phyloP scores from a whole-genome alignment of 2,888 invertebrate genomes.

The Macaria liturata region DNA sequence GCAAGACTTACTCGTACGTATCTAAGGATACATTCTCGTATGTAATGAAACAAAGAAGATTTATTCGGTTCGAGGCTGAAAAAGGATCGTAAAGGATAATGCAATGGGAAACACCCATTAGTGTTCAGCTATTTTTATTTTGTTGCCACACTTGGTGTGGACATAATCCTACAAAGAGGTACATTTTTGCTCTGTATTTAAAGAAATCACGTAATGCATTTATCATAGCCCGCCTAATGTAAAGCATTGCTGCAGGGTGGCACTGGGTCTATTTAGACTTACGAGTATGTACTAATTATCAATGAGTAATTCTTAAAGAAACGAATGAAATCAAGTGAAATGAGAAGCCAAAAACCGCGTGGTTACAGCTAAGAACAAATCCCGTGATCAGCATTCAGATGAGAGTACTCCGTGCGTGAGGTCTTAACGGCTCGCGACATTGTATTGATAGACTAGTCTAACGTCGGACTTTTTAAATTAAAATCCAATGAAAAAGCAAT shows the following conservation, averaged over 20 bases:
- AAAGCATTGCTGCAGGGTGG: too few relatives aligned
- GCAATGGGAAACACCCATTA: constrained; percentile 47
- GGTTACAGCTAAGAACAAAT: constrained; percentile 26
- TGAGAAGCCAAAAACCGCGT: constrained; percentile 24
- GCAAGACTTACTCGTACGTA: constrained; percentile 4
- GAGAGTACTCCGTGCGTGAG: constrained; percentile 48
- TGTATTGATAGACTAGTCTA: too few relatives aligned
- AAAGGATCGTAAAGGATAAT: constrained; percentile 40
- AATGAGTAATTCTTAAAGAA: background rate
- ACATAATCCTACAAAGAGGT: too few relatives aligned
- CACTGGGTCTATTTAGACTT: too few relatives aligned
- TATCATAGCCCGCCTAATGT: too few relatives aligned
- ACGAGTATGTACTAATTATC: too few relatives aligned
- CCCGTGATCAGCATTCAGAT: constrained; percentile 48
- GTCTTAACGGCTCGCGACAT: constrained; percentile 25
- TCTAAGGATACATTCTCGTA: constrained; percentile 5
- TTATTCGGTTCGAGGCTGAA: constrained; percentile 7
- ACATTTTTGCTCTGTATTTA: constrained; percentile 8
- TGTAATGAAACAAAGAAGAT: constrained; percentile 20
- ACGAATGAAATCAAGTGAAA: constrained; percentile 5
- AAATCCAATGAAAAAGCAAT: too few relatives aligned
- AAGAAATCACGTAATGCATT: background rate
- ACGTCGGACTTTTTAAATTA: too few relatives aligned
- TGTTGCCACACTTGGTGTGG: background rate
- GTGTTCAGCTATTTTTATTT: constrained; percentile 41